Evolutionary conservation across 2,888 invertebrate species (phyloP), one percentile per base, ranked within the genome.

Genomic region (Aphidius colemani): DNA sequence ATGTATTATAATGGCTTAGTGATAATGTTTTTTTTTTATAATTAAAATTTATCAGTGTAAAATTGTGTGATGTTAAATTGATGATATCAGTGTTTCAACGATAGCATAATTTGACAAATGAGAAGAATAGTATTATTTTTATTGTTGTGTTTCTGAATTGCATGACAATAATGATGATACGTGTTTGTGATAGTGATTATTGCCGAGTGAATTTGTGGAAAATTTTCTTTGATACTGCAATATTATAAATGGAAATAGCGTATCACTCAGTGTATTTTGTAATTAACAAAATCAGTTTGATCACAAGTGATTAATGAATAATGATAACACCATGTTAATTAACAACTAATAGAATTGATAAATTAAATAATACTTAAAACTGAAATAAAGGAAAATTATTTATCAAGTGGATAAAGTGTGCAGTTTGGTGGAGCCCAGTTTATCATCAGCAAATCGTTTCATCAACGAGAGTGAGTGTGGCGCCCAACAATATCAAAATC

Each of bases 401-500:
- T 30, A 30, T 30, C 30, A 30, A 43, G 41, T 18, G 50, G 45
- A 51, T 57, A 43, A n/a, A 43, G 9, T 57, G 57, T 44, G 62
- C 11, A 44, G 51, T 57, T 57, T 18, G 11, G 57, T 57, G 63
- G 30, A 59, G n/a, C 2, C 45, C 59, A 51, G 48, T 50, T 57
- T 46, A 7, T 7, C 30, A 57, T 9, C 57, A 57, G 45, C 46
- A 30, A 51, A 39, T 53, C 53, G 30, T 63, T 63, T 53, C 63
- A 59, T 63, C 63, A 41, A 59, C 44, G 10, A 51, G 58, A 59
- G 63, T 63, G 59, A 63, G 63, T 63, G 59, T 10, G 11, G 6
- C 57, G 10, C n/a, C 45, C 45, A 8, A 10, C 30, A 57, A 46
- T 39, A 45, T 56, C 40, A 11, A 11, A 39, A 53, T 30, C 46